A percentile compares a stretch with the other conserved stretches of the same genome.
These are phyloP conservation scores for Heliconius hewitsoni DNA, from an alignment of 1,140 invertebrate genomes.

Conservation along the genomic window DNA sequence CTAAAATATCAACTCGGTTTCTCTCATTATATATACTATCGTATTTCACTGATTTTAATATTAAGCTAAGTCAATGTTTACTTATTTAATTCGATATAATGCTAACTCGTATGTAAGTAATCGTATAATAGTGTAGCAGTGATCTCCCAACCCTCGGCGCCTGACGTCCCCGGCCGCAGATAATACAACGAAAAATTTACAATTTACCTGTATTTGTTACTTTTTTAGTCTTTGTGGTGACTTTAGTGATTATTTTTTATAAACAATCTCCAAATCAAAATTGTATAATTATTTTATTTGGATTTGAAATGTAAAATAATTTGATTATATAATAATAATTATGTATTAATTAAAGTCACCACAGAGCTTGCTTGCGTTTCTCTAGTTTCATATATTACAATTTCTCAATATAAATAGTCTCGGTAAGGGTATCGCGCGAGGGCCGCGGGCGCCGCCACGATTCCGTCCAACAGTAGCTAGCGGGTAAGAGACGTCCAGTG, in stretches of 20 bases:
- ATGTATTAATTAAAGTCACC: slow-evolving; percentile 6
- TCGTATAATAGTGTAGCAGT: slow-evolving; percentile 77
- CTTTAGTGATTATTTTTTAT: neutral
- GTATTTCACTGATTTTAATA: slow-evolving; percentile 72
- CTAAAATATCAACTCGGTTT: slow-evolving; percentile 33
- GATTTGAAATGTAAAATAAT: neutral
- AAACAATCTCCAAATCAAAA: neutral
- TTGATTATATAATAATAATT: neutral
- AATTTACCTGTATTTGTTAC: slow-evolving; percentile 26
- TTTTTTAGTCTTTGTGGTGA: slow-evolving; percentile 35
- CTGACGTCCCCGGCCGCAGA: slow-evolving; percentile 57
- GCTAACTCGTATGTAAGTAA: slow-evolving; percentile 78
- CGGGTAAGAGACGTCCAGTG: slow-evolving; percentile 80
- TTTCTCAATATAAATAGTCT: neutral
- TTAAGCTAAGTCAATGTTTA: slow-evolving; percentile 81
- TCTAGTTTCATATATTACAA: neutral
- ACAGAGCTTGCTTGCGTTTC: slow-evolving; percentile 2
- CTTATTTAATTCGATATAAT: slow-evolving; percentile 78
- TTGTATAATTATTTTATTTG: neutral
- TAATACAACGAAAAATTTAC: slow-evolving; percentile 72
- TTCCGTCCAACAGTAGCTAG: slow-evolving; percentile 81
- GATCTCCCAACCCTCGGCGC: slow-evolving; percentile 78
- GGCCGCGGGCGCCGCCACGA: slow-evolving; percentile 71
- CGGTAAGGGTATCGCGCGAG: slow-evolving; percentile 34
- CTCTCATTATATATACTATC: slow-evolving; percentile 47